Evolutionary conservation across 2,888 invertebrate species (phyloP).

Genomic region (Rosalia funebris): DNA sequence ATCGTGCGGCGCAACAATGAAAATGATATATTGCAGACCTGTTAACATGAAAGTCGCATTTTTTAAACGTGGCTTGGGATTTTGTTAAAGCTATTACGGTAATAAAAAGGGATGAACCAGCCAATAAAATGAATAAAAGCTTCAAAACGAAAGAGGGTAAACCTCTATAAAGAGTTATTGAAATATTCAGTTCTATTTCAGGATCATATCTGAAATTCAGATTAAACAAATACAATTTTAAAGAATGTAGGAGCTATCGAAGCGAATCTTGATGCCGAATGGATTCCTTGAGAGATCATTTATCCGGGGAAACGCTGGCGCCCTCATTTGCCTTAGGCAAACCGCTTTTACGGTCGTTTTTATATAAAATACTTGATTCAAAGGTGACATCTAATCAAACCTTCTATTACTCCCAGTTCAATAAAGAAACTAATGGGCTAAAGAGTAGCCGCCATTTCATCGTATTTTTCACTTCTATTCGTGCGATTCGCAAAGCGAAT

Average conservation of each 20-base stretch:
- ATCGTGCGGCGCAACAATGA: constrained; percentile 7
- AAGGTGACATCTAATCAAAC: constrained; percentile 55
- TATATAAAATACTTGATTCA: constrained; percentile 50
- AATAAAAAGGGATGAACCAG: constrained; percentile 17
- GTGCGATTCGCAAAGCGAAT: constrained; percentile 9
- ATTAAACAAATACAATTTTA: constrained; percentile 64
- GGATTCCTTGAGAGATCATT: constrained; percentile 54
- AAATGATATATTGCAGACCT: constrained; percentile 13
- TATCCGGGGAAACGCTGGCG: constrained; percentile 51
- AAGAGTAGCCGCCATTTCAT: constrained; percentile 47
- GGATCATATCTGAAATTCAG: constrained; percentile 61
- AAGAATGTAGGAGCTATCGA: constrained; percentile 56
- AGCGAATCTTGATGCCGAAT: constrained; percentile 56
- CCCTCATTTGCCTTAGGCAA: constrained; percentile 59
- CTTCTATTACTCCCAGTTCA: constrained; percentile 47
- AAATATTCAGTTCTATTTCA: constrained; percentile 49
- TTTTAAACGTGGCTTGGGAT: constrained; percentile 12
- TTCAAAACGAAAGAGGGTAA: constrained; percentile 39
- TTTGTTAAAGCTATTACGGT: constrained; percentile 14
- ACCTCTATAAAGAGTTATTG: constrained; percentile 44
- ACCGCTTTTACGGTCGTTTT: constrained; percentile 41
- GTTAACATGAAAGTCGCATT: constrained; percentile 15
- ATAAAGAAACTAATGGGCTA: constrained; percentile 59
- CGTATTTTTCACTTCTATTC: constrained; percentile 2
- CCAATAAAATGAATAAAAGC: constrained; percentile 38